Percentiles rank a stretch among this genome's conserved stretches.
phyloP scores from a whole-genome alignment of 1,140 invertebrate genomes.

The Bombus balteatus region DNA sequence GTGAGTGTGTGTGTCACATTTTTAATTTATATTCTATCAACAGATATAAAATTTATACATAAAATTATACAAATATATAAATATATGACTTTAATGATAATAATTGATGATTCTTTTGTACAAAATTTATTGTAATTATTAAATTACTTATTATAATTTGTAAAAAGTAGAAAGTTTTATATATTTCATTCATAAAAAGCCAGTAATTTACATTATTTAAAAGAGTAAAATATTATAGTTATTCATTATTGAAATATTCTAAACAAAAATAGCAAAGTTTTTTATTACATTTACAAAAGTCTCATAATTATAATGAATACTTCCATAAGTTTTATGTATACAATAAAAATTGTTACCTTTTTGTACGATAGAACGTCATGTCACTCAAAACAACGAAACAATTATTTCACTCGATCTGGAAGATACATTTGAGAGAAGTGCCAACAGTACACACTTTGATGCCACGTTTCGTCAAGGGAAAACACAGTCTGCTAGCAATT shows the following conservation, averaged over 20 bases:
- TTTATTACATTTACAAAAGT: not conserved
- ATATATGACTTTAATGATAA: not conserved
- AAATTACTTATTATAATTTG: not conserved
- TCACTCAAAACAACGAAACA: slow-evolving; percentile 18
- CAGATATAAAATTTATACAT: not conserved
- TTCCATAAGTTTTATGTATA: not conserved
- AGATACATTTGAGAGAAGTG: slow-evolving; percentile 61
- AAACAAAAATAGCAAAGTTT: not conserved
- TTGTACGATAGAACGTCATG: not conserved
- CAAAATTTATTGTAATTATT: not conserved
- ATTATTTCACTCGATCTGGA: slow-evolving; percentile 18
- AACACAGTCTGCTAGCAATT: slow-evolving; percentile 43
- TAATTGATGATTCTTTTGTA: not conserved
- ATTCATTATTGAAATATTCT: not conserved
- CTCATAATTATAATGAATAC: not conserved
- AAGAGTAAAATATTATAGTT: not conserved
- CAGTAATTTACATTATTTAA: not conserved
- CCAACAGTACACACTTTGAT: slow-evolving; percentile 72
- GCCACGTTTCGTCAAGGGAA: slow-evolving; percentile 76
- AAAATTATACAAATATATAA: not conserved
- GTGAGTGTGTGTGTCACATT: not conserved
- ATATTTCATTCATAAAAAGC: slow-evolving; percentile 20
- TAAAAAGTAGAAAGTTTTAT: not conserved
- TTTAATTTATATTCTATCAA: not conserved
- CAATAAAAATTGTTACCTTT: slow-evolving; percentile 33